These are phyloP conservation scores for Thaumetopoea pityocampa DNA, from an alignment of 1,140 invertebrate species.

Conservation along the genomic window DNA sequence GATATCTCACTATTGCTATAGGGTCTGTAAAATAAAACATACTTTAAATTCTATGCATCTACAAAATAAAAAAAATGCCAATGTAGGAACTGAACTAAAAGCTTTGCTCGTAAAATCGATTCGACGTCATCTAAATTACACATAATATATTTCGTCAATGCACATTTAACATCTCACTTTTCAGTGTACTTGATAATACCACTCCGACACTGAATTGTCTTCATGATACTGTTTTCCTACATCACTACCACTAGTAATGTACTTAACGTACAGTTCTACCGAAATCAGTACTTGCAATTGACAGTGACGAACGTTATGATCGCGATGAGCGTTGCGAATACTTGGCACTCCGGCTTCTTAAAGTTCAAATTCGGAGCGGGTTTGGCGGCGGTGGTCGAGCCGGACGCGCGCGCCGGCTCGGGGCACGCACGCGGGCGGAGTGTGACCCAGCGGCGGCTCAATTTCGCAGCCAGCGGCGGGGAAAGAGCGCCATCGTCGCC, in stretches of 20 bases:
- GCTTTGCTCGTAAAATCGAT: slow-evolving; percentile 57
- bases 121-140: slow-evolving; percentile 40
- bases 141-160: slow-evolving; percentile 32
- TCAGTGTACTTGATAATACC: slow-evolving; percentile 19
- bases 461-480: slow-evolving; percentile 68
- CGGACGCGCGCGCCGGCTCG: slow-evolving; percentile 52
- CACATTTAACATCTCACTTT: slow-evolving; percentile 36
- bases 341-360: slow-evolving; percentile 25
- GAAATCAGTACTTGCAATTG: slow-evolving; percentile 46
- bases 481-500: slow-evolving; percentile 75
- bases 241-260: slow-evolving; percentile 35
- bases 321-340: slow-evolving; percentile 12
- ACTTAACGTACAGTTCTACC: slow-evolving; percentile 36
- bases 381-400: slow-evolving; percentile 62
- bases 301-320: slow-evolving; percentile 26
- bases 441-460: slow-evolving; percentile 67
- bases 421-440: slow-evolving; percentile 53
- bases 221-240: slow-evolving; percentile 23
- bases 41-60: slow-evolving; percentile 16
- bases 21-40: slow-evolving; percentile 17
- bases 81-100: slow-evolving; percentile 73
- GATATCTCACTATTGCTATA: slow-evolving; percentile 8
- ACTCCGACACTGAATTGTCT: slow-evolving; percentile 29
- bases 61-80: slow-evolving; percentile 32
- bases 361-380: slow-evolving; percentile 69